Conservation (phyloP, 2,797 vertebrate species). For the Cryptoblepharus egeriae region DNA sequence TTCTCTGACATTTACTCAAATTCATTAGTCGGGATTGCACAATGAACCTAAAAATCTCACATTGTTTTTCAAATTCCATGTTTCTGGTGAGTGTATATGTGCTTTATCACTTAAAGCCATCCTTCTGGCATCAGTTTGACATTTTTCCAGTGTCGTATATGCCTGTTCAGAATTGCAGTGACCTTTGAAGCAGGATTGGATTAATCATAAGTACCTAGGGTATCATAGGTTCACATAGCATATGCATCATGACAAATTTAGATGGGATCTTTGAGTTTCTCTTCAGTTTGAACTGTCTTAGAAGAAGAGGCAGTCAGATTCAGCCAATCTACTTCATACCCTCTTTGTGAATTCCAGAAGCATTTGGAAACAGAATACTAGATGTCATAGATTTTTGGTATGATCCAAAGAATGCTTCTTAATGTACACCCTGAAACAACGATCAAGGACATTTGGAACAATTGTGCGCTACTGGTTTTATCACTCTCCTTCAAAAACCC, state of each 20-base stretch:
- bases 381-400: too few relatives aligned
- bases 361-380: too few relatives aligned
- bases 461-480: too few relatives aligned
- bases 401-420: too few relatives aligned
- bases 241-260: not conserved
- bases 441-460: too few relatives aligned
- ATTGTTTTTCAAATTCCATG: not conserved
- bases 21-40: not conserved
- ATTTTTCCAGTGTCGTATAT: not conserved
- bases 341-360: too few relatives aligned
- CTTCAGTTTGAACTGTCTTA: not conserved
- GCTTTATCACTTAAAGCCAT: not conserved
- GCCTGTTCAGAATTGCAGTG: not conserved
- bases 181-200: not conserved
- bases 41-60: not conserved
- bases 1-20: not conserved
- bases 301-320: not conserved
- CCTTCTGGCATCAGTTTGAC: not conserved
- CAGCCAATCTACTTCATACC: not conserved
- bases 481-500: too few relatives aligned
- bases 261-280: not conserved
- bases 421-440: too few relatives aligned
- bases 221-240: not conserved
- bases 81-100: not conserved
- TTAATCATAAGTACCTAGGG: slow-evolving; percentile 1